These are phyloP conservation scores for Pilophorus perplexus DNA, from an alignment of 2,888 invertebrate genomes.

Conservation along the genomic window DNA sequence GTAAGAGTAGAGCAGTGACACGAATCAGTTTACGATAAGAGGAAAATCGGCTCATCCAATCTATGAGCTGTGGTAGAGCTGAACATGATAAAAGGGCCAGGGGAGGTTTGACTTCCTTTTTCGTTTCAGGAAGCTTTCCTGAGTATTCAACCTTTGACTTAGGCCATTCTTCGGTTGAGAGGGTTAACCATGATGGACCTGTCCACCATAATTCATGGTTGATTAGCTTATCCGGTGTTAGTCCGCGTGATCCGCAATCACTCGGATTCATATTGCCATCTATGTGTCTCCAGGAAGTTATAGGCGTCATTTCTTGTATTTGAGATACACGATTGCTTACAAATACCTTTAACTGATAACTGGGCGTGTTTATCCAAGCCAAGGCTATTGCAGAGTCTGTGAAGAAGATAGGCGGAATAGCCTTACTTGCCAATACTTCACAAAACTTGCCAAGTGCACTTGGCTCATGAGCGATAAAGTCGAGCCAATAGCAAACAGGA, in stretches of 20 bases:
- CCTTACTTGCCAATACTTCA: no score
- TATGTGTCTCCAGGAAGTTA: conserved; percentile 5
- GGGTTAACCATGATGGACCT: conserved; percentile 3
- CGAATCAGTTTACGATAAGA: not conserved
- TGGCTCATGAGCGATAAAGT: not conserved
- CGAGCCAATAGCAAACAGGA: not conserved
- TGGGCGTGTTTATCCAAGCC: conserved; percentile 5
- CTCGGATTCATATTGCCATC: not conserved
- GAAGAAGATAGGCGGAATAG: conserved; percentile 46
- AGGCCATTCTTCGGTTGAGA: not conserved
- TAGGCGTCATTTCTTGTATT: not conserved
- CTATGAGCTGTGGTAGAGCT: no score
- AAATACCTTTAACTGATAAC: conserved; percentile 21
- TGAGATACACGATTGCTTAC: conserved; percentile 24
- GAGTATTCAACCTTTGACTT: not conserved
- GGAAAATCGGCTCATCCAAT: conserved; percentile 16
- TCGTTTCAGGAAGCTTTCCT: not conserved
- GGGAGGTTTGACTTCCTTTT: not conserved
- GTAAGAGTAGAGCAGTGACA: not conserved
- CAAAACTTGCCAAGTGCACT: no score
- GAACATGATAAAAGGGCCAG: no score
- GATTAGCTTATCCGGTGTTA: not conserved
- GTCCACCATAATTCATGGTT: conserved; percentile 10
- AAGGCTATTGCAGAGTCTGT: conserved; percentile 49
- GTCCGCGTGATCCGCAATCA: conserved; percentile 16